Base-by-base conservation (phyloP, 2,797 vertebrate species). In the Holocentrus rufus region DNA sequence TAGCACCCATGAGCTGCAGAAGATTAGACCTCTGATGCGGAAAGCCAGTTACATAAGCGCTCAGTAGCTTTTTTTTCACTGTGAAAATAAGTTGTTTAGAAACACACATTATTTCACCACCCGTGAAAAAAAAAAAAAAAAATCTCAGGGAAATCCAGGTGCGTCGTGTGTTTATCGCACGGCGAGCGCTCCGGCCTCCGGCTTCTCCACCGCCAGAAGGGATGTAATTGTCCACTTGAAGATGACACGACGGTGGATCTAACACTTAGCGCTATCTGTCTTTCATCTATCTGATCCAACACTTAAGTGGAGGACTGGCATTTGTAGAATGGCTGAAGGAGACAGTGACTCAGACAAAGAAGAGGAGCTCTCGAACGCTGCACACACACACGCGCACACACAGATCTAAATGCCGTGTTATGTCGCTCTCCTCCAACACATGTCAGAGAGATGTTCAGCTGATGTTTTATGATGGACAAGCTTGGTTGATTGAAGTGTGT, bases 161-260 rank as follows among this genome's bases (percentile, higher is more conserved):
- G 50, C 52, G 18, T 61, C 75, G 66, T 49, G 17, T 6, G 1
- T 74, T 70, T 47, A 76, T 72, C 57, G 22, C 20, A 72, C 66
- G 74, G 25, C 34, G 18, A 63, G 53, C 54, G 44, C 82, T 75
- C 77, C 74, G 55, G 47, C 50, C 54, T 70, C 11, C 1, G 64
- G 65, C 65, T 71, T 36, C 52, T 49, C 42, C 0, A 4, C 55
- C 60, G 55, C 50, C 11, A 60, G 52, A 69, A 18, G 69, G 44
- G 55, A 56, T 52, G 59, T 57, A 64, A 72, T 69, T 46, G 46
- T 22, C 44, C 18, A 73, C 70, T 77, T 75, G 52, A 78, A 63
- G 59, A 59, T 66, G 44, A 84, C 61, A 42, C 18, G 3, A 74
- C 64, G 14, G 20, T 25, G 36, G 50, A 65, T 61, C 58, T 39